Percentiles rank a stretch among this genome's conserved stretches.
These are phyloP conservation scores for Dipodomys ordii DNA, from an alignment of 2,113 vertebrate genomes.

Conservation along the genomic window DNA sequence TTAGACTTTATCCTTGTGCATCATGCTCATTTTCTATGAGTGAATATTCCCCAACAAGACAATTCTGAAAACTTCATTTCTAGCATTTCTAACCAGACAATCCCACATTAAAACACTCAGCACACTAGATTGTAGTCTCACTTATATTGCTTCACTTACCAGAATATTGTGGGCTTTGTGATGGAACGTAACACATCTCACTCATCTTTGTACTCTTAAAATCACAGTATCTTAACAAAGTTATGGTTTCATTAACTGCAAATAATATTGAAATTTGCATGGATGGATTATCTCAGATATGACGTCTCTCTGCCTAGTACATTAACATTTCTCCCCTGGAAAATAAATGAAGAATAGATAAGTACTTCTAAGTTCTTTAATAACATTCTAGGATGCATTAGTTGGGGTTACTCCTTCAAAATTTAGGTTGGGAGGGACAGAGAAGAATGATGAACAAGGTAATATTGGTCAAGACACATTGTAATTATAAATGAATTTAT, in stretches of 20 bases:
- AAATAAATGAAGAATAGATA: neutral
- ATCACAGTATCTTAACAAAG: neutral
- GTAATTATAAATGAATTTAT: no score
- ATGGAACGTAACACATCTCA: neutral
- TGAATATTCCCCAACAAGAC: neutral
- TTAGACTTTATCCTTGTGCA: neutral
- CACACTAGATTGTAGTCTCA: neutral
- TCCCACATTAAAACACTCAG: neutral
- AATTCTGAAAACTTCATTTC: neutral
- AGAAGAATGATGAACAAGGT: no score
- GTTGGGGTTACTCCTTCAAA: neutral
- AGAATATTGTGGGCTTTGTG: neutral
- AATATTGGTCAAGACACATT: no score
- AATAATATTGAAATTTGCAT: slow-evolving; percentile 1
- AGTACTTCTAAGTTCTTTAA: neutral
- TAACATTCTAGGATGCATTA: neutral
- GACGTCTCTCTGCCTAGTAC: neutral
- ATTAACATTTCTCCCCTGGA: neutral
- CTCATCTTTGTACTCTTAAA: neutral
- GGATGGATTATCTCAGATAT: neutral
- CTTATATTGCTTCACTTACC: neutral
- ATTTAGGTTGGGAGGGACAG: neutral
- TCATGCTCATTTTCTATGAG: neutral
- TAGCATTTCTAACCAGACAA: neutral
- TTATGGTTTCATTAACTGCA: neutral